Evolutionary conservation across 1,140 invertebrate species (phyloP).

Genomic region (Onthophagus taurus): DNA sequence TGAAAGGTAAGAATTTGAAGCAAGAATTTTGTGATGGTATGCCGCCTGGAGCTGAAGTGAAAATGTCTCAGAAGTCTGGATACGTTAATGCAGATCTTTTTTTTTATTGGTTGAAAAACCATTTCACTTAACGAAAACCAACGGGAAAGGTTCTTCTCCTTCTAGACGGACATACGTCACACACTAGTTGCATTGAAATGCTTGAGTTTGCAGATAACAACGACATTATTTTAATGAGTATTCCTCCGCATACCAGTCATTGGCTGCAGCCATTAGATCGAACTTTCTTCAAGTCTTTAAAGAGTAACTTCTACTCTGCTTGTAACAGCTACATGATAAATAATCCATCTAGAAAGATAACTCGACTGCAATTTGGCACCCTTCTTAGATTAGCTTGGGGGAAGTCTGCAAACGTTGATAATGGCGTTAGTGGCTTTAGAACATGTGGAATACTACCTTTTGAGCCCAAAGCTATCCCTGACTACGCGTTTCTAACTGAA

Average conservation of each 20-base stretch:
- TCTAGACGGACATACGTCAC: slow-evolving; percentile 29
- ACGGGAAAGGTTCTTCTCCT: slow-evolving; percentile 23
- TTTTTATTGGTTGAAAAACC: slow-evolving; percentile 25
- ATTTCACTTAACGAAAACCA: slow-evolving; percentile 27
- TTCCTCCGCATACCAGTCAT: slow-evolving; percentile 32
- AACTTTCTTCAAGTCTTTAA: slow-evolving; percentile 18
- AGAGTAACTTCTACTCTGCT: neutral
- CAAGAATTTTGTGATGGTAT: slow-evolving; percentile 31
- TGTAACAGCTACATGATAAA: slow-evolving; percentile 1
- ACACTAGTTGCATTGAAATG: slow-evolving; percentile 21
- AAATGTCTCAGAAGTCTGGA: slow-evolving; percentile 34
- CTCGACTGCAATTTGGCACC: neutral
- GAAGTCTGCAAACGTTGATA: slow-evolving; percentile 7
- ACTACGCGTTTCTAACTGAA: neutral
- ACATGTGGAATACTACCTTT: slow-evolving; percentile 22
- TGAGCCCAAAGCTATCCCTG: slow-evolving; percentile 11
- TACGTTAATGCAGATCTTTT: slow-evolving; percentile 35
- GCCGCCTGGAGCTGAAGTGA: slow-evolving; percentile 27
- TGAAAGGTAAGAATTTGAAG: slow-evolving; percentile 34
- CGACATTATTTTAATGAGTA: slow-evolving; percentile 16
- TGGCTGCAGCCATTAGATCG: slow-evolving; percentile 25
- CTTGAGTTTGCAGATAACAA: slow-evolving; percentile 19
- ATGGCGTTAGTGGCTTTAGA: slow-evolving; percentile 16
- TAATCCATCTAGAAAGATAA: neutral
- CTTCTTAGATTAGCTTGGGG: neutral